phyloP scores from a whole-genome alignment of 2,888 invertebrate genomes.

The Cremastobaeus sp. region DNA sequence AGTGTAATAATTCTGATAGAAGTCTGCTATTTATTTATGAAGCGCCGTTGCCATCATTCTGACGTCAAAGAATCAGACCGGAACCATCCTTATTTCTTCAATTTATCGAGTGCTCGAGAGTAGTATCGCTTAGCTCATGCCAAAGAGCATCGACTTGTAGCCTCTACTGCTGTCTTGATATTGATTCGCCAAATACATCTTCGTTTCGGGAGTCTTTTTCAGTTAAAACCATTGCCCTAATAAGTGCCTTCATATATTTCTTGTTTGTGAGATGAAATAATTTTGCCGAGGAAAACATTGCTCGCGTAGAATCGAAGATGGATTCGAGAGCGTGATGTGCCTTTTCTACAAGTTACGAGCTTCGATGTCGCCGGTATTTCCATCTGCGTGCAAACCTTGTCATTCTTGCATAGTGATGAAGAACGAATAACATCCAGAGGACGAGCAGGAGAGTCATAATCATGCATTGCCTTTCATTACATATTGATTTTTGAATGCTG shows the following conservation, averaged over 20 bases:
- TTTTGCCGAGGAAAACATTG: neutral
- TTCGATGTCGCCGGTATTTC: no score
- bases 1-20: no score
- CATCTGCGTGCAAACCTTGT: no score
- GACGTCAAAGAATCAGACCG: conserved; percentile 18
- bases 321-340: neutral
- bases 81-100: conserved; percentile 25
- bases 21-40: no score
- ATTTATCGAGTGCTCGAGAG: conserved; percentile 19
- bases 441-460: neutral
- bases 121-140: conserved; percentile 5
- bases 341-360: no score
- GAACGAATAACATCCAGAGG: neutral
- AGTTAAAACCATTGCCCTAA: neutral
- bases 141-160: conserved; percentile 13
- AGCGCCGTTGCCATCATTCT: neutral
- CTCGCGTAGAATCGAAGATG: neutral
- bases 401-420: neutral
- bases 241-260: conserved; percentile 6
- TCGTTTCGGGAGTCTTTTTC: conserved; percentile 1
- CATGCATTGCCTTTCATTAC: conserved; percentile 1
- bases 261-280: conserved; percentile 2
- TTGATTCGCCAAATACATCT: conserved; percentile 2
- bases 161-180: conserved; percentile 2
- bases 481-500: no score